Percentiles rank a stretch among this genome's conserved stretches.
These are phyloP conservation scores for Heteractis magnifica DNA, from an alignment of 92 coral and sea anemone species.

Conservation along the genomic window DNA sequence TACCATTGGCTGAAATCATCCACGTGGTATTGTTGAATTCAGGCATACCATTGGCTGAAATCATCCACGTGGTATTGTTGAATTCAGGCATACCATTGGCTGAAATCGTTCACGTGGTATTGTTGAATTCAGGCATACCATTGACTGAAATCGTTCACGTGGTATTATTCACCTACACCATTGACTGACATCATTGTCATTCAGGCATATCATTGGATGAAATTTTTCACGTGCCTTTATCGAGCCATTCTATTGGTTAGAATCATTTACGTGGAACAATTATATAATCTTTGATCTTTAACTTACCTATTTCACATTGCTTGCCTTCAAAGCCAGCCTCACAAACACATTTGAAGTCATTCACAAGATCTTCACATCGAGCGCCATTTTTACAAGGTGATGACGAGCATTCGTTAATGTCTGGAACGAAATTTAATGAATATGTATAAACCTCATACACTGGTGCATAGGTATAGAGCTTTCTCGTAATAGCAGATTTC, in stretches of 20 bases:
- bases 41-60: not conserved
- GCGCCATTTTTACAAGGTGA: slow-evolving; percentile 29
- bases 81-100: no score
- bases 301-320: not conserved
- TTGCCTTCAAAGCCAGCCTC: slow-evolving; percentile 28
- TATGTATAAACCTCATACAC: not conserved
- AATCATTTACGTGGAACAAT: not conserved
- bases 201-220: not conserved
- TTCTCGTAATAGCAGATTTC: no score
- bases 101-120: not conserved
- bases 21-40: not conserved
- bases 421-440: not conserved
- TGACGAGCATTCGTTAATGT: slow-evolving; percentile 33
- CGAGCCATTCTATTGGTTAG: not conserved
- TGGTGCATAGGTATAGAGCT: no score
- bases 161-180: no score
- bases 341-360: slow-evolving; percentile 33
- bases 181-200: not conserved
- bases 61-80: not conserved
- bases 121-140: not conserved
- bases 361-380: slow-evolving; percentile 19
- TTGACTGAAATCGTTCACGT: not conserved
- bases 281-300: not conserved
- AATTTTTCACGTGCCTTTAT: not conserved
- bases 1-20: not conserved